Conservation (phyloP, 2,888 invertebrate genomes). For the Antheraea yamamai region DNA sequence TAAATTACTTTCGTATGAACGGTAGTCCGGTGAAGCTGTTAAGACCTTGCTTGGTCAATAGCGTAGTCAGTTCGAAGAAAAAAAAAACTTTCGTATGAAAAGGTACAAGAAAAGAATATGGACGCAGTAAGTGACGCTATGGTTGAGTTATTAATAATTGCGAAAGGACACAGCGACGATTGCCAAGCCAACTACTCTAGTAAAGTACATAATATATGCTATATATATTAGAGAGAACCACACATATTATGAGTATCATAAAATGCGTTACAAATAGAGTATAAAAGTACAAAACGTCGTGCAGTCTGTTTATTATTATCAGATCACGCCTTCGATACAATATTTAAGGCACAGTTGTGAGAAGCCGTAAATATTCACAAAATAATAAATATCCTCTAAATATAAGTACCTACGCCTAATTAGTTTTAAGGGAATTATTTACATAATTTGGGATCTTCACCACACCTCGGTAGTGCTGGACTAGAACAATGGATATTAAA, state of each 20-base stretch:
- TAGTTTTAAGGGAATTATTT: background rate
- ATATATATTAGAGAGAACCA: background rate
- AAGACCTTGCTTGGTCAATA: too few relatives aligned
- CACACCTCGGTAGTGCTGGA: background rate
- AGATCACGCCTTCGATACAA: constrained; percentile 12
- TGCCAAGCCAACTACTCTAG: background rate
- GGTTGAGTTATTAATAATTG: too few relatives aligned
- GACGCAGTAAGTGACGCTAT: too few relatives aligned
- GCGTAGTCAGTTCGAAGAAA: too few relatives aligned
- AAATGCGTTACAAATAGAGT: background rate
- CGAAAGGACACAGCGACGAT: background rate
- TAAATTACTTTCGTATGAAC: too few relatives aligned
- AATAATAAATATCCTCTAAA: constrained; percentile 12
- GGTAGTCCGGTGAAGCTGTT: too few relatives aligned
- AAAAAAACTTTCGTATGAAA: background rate
- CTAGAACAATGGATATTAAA: background rate
- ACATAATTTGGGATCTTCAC: background rate
- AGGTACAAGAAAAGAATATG: background rate
- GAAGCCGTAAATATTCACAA: constrained; percentile 8
- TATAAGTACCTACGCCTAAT: background rate
- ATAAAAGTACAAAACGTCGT: constrained; percentile 1
- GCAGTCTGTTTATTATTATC: constrained; percentile 8
- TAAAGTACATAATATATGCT: background rate
- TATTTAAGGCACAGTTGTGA: constrained; percentile 14
- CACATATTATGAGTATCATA: background rate